These are phyloP conservation scores for Streblospio benedicti DNA, from an alignment of 1,140 invertebrate genomes.

Conservation along the genomic window DNA sequence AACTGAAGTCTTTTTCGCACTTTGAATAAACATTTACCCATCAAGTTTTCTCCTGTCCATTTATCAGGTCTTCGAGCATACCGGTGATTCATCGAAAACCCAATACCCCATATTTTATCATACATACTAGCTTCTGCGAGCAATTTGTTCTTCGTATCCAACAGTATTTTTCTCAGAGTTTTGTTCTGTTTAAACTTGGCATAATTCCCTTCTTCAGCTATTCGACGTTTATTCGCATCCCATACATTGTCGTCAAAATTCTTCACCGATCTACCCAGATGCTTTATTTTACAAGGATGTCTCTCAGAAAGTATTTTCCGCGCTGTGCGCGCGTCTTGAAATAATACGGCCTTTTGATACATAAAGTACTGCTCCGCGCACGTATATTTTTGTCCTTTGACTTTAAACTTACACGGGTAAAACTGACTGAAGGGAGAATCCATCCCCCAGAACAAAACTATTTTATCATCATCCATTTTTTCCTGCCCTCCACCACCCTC, in stretches of 20 bases:
- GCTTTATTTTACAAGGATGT: constrained; percentile 13
- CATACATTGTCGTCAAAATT: constrained; percentile 16
- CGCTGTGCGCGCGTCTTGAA: constrained; percentile 13
- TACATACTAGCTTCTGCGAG: too few species aligned
- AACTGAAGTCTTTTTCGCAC: too few species aligned
- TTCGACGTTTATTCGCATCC: constrained; percentile 3
- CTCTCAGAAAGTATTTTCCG: constrained; percentile 6
- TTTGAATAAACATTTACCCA: too few species aligned
- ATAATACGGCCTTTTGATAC: constrained; percentile 35
- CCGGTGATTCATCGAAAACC: too few species aligned
- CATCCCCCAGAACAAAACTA: constrained; percentile 27
- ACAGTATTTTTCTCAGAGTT: too few species aligned
- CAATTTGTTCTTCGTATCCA: too few species aligned
- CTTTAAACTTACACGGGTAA: constrained; percentile 22
- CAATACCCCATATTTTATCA: too few species aligned
- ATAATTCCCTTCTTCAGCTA: constrained; percentile 15
- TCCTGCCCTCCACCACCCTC: too few species aligned
- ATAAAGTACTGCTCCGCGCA: constrained; percentile 42
- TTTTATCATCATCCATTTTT: too few species aligned
- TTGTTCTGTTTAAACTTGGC: too few species aligned
- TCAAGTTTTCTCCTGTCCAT: too few species aligned
- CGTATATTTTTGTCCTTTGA: constrained; percentile 27
- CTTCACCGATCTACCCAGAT: constrained; percentile 13
- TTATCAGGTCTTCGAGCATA: too few species aligned
- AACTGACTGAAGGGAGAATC: constrained; percentile 35